Evolutionary conservation across 2,888 invertebrate genomes (phyloP).

Genomic region (Acanthosoma haemorrhoidale): DNA sequence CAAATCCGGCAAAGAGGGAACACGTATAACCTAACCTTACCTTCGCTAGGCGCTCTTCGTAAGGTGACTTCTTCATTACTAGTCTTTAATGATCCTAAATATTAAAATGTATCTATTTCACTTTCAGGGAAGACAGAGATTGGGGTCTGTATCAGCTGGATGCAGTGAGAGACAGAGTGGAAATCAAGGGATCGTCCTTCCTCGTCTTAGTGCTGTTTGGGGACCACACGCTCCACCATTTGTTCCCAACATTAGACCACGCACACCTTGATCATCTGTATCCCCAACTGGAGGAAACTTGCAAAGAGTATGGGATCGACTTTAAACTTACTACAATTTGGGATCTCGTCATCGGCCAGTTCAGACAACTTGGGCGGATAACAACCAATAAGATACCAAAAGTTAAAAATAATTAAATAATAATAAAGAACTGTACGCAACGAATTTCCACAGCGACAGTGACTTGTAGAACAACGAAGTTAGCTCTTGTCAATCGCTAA

Average conservation of each 20-base stretch:
- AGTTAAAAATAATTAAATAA: too few species aligned
- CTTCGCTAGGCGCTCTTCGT: too few species aligned
- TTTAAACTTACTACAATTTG: slow-evolving; percentile 52
- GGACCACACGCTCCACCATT: slow-evolving; percentile 71
- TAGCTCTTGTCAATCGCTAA: too few species aligned
- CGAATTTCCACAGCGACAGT: too few species aligned
- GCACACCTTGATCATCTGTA: slow-evolving; percentile 61
- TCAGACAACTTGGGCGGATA: slow-evolving; percentile 51
- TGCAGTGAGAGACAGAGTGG: slow-evolving; percentile 64
- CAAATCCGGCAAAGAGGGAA: too few species aligned
- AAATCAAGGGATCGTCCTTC: slow-evolving; percentile 61
- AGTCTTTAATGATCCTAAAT: too few species aligned
- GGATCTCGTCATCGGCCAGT: slow-evolving; percentile 62
- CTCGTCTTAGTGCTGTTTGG: slow-evolving; percentile 68
- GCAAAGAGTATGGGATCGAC: slow-evolving; percentile 57
- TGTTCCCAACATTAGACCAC: slow-evolving; percentile 76
- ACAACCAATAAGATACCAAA: slow-evolving; percentile 20
- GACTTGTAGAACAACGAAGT: too few species aligned
- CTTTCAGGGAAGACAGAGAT: slow-evolving; percentile 50
- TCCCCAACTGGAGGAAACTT: slow-evolving; percentile 58
- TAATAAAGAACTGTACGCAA: too few species aligned
- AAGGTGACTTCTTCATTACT: too few species aligned
- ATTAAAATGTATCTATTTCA: not conserved
- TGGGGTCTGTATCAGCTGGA: slow-evolving; percentile 76
- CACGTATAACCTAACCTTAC: too few species aligned